phyloP scores from a whole-genome alignment of 2,113 vertebrate species.

The Erythrolamprus reginae region DNA sequence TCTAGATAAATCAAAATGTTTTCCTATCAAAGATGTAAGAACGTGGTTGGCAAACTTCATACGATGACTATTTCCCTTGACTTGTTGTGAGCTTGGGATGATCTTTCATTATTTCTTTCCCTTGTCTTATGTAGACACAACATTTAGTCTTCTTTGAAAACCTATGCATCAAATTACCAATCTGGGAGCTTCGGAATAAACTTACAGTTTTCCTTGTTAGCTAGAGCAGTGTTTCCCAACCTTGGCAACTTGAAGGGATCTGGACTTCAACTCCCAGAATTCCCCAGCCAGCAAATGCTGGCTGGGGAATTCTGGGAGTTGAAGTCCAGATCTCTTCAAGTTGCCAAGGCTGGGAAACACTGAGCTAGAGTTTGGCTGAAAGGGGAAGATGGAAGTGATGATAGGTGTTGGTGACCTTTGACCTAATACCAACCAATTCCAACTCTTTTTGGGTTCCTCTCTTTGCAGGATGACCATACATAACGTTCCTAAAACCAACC shows the following conservation, averaged over 20 bases:
- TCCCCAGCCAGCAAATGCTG: too few species aligned
- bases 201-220: background rate
- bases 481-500: background rate
- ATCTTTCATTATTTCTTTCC: background rate
- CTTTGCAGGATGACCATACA: background rate
- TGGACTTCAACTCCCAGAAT: too few species aligned
- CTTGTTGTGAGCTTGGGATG: background rate
- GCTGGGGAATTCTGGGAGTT: too few species aligned
- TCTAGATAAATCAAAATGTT: background rate
- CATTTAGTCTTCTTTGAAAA: background rate
- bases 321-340: too few species aligned
- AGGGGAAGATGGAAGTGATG: background rate
- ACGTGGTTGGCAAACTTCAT: background rate
- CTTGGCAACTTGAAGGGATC: too few species aligned
- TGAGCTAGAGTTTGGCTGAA: background rate
- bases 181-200: background rate
- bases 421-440: background rate
- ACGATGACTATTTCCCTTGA: background rate
- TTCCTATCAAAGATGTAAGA: background rate
- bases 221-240: too few species aligned
- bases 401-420: background rate
- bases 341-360: too few species aligned
- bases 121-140: background rate
- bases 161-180: background rate
- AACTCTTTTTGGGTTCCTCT: background rate